These are phyloP conservation scores for Acanthacorydalis orientalis DNA, from an alignment of 2,888 invertebrate species.

Conservation along the genomic window DNA sequence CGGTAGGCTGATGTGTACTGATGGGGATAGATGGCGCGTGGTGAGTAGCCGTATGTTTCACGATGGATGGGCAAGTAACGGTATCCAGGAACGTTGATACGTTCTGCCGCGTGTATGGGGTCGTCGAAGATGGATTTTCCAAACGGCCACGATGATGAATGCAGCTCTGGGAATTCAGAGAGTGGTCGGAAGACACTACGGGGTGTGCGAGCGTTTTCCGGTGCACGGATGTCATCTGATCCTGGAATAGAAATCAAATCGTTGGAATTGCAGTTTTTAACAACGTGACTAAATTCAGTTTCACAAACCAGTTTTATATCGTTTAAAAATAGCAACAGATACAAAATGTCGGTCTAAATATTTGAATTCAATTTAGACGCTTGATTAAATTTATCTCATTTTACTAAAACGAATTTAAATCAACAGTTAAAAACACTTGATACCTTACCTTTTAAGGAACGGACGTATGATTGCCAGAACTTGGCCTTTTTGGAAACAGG, in stretches of 20 bases:
- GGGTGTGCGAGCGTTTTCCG: constrained; percentile 51
- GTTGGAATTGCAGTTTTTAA: too few relatives aligned
- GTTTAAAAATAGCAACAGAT: too few relatives aligned
- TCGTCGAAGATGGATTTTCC: constrained; percentile 80
- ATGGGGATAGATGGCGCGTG: constrained; percentile 73
- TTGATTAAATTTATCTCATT: too few relatives aligned
- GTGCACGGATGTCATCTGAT: constrained; percentile 82
- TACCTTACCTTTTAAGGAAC: constrained; percentile 72
- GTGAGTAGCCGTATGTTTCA: constrained; percentile 79
- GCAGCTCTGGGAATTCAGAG: constrained; percentile 60
- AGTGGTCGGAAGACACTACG: constrained; percentile 42
- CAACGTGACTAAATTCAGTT: too few relatives aligned
- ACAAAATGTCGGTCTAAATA: too few relatives aligned
- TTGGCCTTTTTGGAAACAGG: constrained; percentile 82
- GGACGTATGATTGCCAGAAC: constrained; percentile 87
- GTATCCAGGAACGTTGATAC: constrained; percentile 77
- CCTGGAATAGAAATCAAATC: constrained; percentile 30
- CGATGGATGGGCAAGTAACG: constrained; percentile 82
- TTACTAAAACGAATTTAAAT: too few relatives aligned
- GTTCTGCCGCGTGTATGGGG: constrained; percentile 61
- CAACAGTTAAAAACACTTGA: neutral
- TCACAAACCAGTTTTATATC: too few relatives aligned
- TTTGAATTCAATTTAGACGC: too few relatives aligned
- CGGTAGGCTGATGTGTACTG: constrained; percentile 62
- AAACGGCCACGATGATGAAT: constrained; percentile 53